Evolutionary conservation across 2,888 invertebrate genomes (phyloP), one percentile per base, ranked within the genome.

Genomic region (Caenorhabditis japonica): DNA sequence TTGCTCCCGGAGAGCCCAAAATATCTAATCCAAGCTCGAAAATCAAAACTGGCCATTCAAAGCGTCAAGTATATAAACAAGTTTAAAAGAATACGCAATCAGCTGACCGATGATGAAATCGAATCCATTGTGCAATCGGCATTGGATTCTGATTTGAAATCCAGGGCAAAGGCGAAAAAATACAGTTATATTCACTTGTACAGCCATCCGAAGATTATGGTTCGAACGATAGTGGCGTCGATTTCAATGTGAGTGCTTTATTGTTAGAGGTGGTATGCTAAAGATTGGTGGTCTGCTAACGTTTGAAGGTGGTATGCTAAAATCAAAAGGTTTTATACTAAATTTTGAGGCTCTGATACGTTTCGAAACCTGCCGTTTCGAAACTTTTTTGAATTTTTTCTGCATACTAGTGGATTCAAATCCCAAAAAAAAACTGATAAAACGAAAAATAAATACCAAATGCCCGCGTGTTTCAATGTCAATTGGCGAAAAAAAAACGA

Each of bases 121-220:
- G 58, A 52, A 21, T 27, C 53, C 12, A 17, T 74, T n/a, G 79
- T 74, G 2, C 43, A 72, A 15, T 44, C 25, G 12, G 66, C 69
- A 1, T 59, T 68, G 23, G 69, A 72, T n/a, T n/a, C 41, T 12
- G 69, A 66, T 27, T 56, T 53, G 25, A 70, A 68, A 41, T 56
- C 55, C 3, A 15, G 66, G 15, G 55, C 59, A 1, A 78, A 78
- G 46, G 74, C 75, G 10, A 79, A 76, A 27, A 79, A 79, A 41
- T 81, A 81, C 56, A 75, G 68, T 25, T 79, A 78, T 49, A 56
- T 68, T 30, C 76, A 81, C 56, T 47, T 81, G 5, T 81, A 81
- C 38, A 69, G 61, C 8, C 70, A 68, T 58, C 56, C 61, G 13
- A 60, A 56, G 27, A 73, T 73, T 13, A 53, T 59, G 1, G 21